Conservation (phyloP, 2,113 vertebrate species). For the Electrona antarctica region DNA sequence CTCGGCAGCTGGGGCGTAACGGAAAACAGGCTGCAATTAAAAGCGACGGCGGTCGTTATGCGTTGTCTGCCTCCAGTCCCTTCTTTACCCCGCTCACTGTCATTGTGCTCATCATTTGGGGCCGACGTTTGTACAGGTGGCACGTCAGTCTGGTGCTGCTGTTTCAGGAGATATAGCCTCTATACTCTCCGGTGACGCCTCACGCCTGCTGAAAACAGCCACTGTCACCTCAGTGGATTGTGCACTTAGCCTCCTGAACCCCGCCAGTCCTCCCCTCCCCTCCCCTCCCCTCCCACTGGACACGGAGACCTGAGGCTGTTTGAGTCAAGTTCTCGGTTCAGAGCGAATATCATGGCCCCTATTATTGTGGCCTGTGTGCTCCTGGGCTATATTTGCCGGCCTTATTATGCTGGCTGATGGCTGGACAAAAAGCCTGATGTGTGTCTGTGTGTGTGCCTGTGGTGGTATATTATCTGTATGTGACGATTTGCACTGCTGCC, state of each 20-base stretch:
- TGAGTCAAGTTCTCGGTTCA: slow-evolving; percentile 39
- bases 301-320: slow-evolving; percentile 43
- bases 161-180: slow-evolving; percentile 33
- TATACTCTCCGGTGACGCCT: slow-evolving; percentile 29
- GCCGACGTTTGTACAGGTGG: slow-evolving; percentile 50
- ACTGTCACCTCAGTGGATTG: slow-evolving; percentile 49
- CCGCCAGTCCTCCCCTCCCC: slow-evolving; percentile 31
- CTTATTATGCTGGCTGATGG: slow-evolving; percentile 68
- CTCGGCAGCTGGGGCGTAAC: slow-evolving; percentile 34
- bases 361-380: slow-evolving; percentile 59
- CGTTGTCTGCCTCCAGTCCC: slow-evolving; percentile 45
- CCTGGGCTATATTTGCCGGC: slow-evolving; percentile 62
- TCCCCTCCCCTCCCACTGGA: slow-evolving; percentile 26
- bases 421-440: slow-evolving; percentile 47
- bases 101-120: slow-evolving; percentile 50
- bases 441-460: slow-evolving; percentile 12
- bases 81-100: slow-evolving; percentile 59
- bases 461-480: not conserved
- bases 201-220: slow-evolving; percentile 39
- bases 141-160: slow-evolving; percentile 25
- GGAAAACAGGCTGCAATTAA: slow-evolving; percentile 63
- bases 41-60: slow-evolving; percentile 62
- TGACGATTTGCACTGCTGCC: too few species aligned
- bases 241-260: slow-evolving; percentile 61
- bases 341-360: slow-evolving; percentile 60